phyloP scores from a whole-genome alignment of 2,888 invertebrate species.

The Liopterus haemorrhoidalis region DNA sequence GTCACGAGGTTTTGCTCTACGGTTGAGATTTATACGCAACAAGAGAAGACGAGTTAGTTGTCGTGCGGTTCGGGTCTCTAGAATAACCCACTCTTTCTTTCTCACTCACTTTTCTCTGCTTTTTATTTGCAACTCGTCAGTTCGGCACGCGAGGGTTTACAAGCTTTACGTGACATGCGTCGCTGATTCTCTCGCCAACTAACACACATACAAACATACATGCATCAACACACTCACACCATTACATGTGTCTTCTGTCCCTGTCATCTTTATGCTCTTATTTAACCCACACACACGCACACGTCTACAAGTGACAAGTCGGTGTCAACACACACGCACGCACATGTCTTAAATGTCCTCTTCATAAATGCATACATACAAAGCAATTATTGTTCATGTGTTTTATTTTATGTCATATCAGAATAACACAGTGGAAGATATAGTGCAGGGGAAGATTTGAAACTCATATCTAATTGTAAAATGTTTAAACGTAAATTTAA shows the following conservation, averaged over 20 bases:
- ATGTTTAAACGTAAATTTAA: too few relatives aligned
- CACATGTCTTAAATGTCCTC: too few relatives aligned
- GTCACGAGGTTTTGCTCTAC: constrained; percentile 7
- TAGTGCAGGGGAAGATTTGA: too few relatives aligned
- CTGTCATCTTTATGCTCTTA: neutral
- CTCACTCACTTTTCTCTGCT: neutral
- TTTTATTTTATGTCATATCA: too few relatives aligned
- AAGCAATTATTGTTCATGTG: too few relatives aligned
- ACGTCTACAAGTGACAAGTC: neutral
- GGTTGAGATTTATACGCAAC: constrained; percentile 17
- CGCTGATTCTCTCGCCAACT: neutral
- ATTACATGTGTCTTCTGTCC: neutral
- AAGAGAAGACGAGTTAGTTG: constrained; percentile 1
- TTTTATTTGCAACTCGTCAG: neutral
- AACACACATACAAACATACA: neutral
- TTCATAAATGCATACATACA: too few relatives aligned
- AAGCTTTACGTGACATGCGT: neutral
- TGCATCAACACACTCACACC: neutral
- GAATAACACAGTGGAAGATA: too few relatives aligned
- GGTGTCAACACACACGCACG: too few relatives aligned
- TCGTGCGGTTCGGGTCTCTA: neutral
- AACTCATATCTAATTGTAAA: too few relatives aligned
- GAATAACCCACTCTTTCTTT: neutral
- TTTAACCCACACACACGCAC: neutral
- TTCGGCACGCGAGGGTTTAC: neutral